Conservation (phyloP, 1,140 invertebrate genomes). For the Oscheius sp. region DNA sequence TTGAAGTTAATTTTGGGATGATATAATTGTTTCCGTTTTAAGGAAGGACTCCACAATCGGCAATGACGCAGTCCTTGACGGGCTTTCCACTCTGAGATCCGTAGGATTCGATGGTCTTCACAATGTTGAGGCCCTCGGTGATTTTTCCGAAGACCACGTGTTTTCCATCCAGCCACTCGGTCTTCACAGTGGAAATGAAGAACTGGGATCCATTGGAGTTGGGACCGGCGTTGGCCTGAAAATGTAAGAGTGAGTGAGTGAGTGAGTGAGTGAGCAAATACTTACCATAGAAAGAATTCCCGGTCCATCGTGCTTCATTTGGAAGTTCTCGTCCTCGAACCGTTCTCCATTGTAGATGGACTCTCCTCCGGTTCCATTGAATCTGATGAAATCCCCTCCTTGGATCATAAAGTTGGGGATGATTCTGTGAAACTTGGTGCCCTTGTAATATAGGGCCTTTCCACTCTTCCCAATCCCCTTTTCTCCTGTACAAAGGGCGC, state of each 20-base stretch:
- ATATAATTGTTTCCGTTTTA: neutral
- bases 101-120: constrained; percentile 76
- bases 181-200: constrained; percentile 76
- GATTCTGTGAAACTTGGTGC: constrained; percentile 64
- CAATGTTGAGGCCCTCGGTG: constrained; percentile 77
- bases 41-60: constrained; percentile 67
- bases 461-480: constrained; percentile 44
- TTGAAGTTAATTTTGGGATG: neutral
- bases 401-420: constrained; percentile 68
- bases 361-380: constrained; percentile 87
- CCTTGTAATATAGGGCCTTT: constrained; percentile 47
- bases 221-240: constrained; percentile 72
- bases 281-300: constrained; percentile 81
- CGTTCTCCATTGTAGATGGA: constrained; percentile 90
- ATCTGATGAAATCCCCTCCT: constrained; percentile 81
- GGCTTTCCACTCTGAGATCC: constrained; percentile 68
- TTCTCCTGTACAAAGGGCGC: constrained; percentile 66
- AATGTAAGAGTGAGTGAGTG: neutral
- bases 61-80: constrained; percentile 76
- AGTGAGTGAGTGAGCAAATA: too few relatives aligned
- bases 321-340: constrained; percentile 67
- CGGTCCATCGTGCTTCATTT: constrained; percentile 83
- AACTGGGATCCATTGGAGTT: constrained; percentile 95
- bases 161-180: constrained; percentile 77
- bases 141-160: constrained; percentile 86